Evolutionary conservation across 2,797 vertebrate species (phyloP).

Genomic region (Aulostomus chinensis): DNA sequence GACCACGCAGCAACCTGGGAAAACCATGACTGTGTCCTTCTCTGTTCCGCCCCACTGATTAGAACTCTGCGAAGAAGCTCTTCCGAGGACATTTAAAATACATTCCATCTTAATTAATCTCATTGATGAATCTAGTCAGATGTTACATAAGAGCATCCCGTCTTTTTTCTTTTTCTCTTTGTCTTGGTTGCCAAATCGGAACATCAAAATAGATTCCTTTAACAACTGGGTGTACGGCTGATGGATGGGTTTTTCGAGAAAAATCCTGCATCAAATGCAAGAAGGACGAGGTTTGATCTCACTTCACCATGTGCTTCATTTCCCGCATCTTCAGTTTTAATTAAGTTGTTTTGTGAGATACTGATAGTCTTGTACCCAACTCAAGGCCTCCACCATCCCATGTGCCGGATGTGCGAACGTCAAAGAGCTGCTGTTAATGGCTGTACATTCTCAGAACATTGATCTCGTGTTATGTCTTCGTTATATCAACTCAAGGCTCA

Average conservation of each 20-base stretch:
- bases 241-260: too few relatives aligned
- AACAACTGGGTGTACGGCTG: not conserved
- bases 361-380: not conserved
- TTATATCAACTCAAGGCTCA: too few relatives aligned
- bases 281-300: not conserved
- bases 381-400: not conserved
- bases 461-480: too few relatives aligned
- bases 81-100: too few relatives aligned
- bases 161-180: too few relatives aligned
- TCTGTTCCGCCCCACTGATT: not conserved
- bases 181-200: not conserved
- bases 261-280: not conserved
- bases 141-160: too few relatives aligned
- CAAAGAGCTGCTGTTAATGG: not conserved
- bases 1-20: not conserved
- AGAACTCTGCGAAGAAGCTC: not conserved
- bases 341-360: constrained; percentile 1
- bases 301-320: not conserved
- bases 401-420: not conserved
- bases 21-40: not conserved
- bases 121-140: too few relatives aligned
- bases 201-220: not conserved
- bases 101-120: too few relatives aligned
- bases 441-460: too few relatives aligned
- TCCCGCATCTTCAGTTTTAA: not conserved